Percentiles rank a stretch among this genome's conserved stretches.
phyloP scores from a whole-genome alignment of 2,113 vertebrate species.

The Rattus rattus region DNA sequence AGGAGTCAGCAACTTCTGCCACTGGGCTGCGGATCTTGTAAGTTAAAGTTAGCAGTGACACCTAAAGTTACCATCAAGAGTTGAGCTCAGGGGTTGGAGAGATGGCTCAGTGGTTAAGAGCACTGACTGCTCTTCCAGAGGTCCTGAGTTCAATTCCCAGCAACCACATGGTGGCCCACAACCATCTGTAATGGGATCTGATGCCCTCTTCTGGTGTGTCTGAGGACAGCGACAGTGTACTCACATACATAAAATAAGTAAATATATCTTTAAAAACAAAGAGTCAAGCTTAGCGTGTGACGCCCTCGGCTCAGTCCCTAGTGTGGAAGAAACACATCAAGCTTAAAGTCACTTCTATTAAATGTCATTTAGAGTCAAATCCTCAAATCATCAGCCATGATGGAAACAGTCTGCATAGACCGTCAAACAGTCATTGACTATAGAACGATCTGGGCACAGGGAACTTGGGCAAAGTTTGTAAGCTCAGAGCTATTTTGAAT shows the following conservation, averaged over 20 bases:
- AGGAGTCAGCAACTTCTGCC: constrained; percentile 82
- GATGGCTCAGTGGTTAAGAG: too few relatives aligned
- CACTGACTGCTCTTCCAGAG: too few relatives aligned
- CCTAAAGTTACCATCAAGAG: background rate
- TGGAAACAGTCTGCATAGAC: background rate
- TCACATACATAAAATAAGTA: too few relatives aligned
- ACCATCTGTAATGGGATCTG: too few relatives aligned
- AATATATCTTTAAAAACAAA: too few relatives aligned
- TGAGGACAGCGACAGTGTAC: too few relatives aligned
- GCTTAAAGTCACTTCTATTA: background rate
- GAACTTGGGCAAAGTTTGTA: constrained; percentile 19
- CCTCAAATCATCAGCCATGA: background rate
- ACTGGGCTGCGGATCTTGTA: constrained; percentile 84
- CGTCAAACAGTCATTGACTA: background rate
- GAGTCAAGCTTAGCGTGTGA: background rate
- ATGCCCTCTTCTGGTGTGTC: too few relatives aligned
- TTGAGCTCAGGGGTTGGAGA: too few relatives aligned
- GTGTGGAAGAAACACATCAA: background rate
- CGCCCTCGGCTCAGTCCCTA: background rate
- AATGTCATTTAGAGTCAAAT: background rate
- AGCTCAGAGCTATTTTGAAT: background rate
- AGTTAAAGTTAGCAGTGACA: constrained; percentile 71
- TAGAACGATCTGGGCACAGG: background rate
- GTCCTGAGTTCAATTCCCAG: too few relatives aligned
- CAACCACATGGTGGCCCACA: too few relatives aligned